phyloP scores from a whole-genome alignment of 2,888 invertebrate species.

The Hemaris fuciformis region DNA sequence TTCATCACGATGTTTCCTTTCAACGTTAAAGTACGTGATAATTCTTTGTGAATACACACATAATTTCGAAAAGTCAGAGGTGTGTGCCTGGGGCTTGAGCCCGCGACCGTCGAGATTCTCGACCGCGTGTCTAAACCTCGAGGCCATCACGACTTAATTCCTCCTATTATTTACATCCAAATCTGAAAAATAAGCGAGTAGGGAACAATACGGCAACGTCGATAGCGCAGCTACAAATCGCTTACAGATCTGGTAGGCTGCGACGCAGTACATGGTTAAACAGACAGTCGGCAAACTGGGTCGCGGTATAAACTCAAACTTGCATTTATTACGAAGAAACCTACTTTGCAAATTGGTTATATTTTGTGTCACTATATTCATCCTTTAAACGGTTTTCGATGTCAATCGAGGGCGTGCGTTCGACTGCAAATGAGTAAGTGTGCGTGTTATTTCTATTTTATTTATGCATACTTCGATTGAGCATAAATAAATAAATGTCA shows the following conservation, averaged over 20 bases:
- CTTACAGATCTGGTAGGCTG: conserved; percentile 20
- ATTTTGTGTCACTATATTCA: background rate
- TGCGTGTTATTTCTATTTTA: background rate
- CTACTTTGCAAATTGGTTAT: conserved; percentile 28
- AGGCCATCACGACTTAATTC: no score
- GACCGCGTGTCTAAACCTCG: no score
- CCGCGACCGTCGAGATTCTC: no score
- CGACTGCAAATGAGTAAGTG: background rate
- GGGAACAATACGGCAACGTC: background rate
- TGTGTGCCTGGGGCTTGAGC: no score
- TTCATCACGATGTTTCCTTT: no score
- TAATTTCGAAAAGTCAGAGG: no score
- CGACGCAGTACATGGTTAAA: conserved; percentile 27
- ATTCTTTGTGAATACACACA: no score
- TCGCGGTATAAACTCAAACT: conserved; percentile 37
- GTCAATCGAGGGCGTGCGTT: background rate
- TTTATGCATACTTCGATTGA: background rate
- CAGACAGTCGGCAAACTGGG: conserved; percentile 46
- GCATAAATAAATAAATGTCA: background rate
- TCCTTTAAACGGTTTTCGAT: background rate
- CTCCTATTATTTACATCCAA: background rate
- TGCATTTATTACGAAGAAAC: conserved; percentile 41
- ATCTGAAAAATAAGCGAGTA: background rate
- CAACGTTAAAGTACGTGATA: no score
- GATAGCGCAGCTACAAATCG: conserved; percentile 17